These are phyloP conservation scores for Petrosia ficiformis DNA, from an alignment of 37 sponge, comb jelly and placozoan genomes.

Conservation along the genomic window DNA sequence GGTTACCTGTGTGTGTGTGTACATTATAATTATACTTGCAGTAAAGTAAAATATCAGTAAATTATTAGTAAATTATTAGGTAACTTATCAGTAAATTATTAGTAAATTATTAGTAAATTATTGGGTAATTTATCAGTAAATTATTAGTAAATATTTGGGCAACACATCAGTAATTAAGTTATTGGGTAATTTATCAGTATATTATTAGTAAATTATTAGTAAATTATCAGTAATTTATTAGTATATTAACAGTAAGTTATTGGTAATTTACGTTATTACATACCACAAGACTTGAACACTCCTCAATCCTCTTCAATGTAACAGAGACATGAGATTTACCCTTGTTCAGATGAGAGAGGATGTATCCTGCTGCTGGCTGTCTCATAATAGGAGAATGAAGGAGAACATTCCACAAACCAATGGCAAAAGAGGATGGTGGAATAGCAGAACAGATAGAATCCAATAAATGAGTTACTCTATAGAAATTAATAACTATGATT, in stretches of 20 bases:
- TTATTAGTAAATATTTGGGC: too few species aligned
- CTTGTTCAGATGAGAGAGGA: slow-evolving; percentile 50
- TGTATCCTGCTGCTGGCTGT: slow-evolving; percentile 34
- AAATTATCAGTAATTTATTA: not conserved
- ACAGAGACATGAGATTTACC: slow-evolving; percentile 2
- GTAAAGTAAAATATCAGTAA: too few species aligned
- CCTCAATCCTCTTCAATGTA: not conserved
- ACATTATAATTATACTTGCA: too few species aligned
- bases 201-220: too few species aligned
- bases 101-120: too few species aligned
- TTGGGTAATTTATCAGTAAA: too few species aligned
- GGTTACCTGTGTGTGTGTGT: slow-evolving; percentile 26
- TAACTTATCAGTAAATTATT: too few species aligned
- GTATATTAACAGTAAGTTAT: not conserved
- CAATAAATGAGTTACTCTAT: slow-evolving; percentile 42
- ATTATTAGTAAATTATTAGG: too few species aligned
- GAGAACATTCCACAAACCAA: slow-evolving; percentile 61
- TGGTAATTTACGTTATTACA: not conserved
- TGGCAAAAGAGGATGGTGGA: slow-evolving; percentile 28
- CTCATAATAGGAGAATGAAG: slow-evolving; percentile 24
- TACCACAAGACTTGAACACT: not conserved
- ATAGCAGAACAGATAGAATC: slow-evolving; percentile 25
- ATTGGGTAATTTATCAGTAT: too few species aligned
- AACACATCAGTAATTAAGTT: too few species aligned
- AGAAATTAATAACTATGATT: too few species aligned